Evolutionary conservation across 2,888 invertebrate species (phyloP), one percentile per base, ranked within the genome.

Genomic region (Cybosia mesomella): DNA sequence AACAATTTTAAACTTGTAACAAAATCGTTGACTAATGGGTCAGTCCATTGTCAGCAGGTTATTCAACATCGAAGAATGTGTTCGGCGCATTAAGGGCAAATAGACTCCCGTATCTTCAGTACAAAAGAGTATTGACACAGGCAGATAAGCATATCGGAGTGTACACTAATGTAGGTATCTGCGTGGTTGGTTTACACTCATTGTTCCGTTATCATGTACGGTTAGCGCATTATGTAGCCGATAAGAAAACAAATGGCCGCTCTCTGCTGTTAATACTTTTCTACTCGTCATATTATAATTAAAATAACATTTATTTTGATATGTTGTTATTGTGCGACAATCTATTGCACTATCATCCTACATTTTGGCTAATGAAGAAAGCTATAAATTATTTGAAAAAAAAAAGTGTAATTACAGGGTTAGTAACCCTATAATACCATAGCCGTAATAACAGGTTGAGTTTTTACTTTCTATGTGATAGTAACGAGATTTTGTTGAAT

Each of bases 51-150:
- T 91, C 85, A 83, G 76, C 79, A 84, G 85, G 89, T 89, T 91
- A 91, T 92, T 92, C 90, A 91, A 87, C 87, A 88, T 81, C 73
- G 83, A 90, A 89, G 93, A 94, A 94, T 94, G 93, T 85, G 89
- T 83, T 84, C 85, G 86, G 80, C 86, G 87, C 93, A 93, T 94
- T 93, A 92, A 89, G 90, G 91, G 90, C 89, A 92, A 92, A 94
- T 89, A 92, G 92, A 88, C 91, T 92, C 86, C 90, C 91, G 88
- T 94, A 93, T 94, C 94, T 90, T 81, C 84, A 85, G 89, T 90
- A 94, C 94, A 95, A 94, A 94, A 93, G 94, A 92, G 91, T 94
- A 94, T 94, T 94, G 94, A 94, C 94, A 91, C 84, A 86, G 68
- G 83, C 81, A 91, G 94, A 94, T 94, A 94, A 93, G 90, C 90